These are phyloP conservation scores for Quadriops clusia DNA, from an alignment of 2,888 invertebrate species.

Conservation along the genomic window DNA sequence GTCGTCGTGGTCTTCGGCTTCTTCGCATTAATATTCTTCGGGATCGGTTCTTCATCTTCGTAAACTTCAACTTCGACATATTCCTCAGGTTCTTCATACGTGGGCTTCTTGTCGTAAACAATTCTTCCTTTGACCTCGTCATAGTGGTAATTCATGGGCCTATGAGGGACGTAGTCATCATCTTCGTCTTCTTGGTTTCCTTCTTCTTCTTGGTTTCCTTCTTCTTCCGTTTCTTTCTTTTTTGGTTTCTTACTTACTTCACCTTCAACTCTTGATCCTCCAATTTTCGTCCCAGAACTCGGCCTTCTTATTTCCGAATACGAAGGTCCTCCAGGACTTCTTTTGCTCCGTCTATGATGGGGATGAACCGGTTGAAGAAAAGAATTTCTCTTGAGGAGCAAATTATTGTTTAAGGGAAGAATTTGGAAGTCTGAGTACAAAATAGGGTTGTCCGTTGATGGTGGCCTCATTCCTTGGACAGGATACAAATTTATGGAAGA, in stretches of 20 bases:
- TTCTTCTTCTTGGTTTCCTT: slow-evolving; percentile 18
- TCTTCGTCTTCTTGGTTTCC: slow-evolving; percentile 22
- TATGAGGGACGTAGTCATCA: slow-evolving; percentile 33
- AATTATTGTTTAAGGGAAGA: not conserved
- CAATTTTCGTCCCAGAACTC: slow-evolving; percentile 18
- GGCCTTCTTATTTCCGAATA: slow-evolving; percentile 27
- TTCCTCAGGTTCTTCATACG: slow-evolving; percentile 19
- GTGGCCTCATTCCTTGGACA: slow-evolving; percentile 33
- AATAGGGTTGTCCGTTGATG: slow-evolving; percentile 23
- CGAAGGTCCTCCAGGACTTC: slow-evolving; percentile 21
- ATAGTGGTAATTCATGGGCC: slow-evolving; percentile 32
- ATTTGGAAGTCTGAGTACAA: slow-evolving; percentile 24
- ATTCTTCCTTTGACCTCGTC: slow-evolving; percentile 31
- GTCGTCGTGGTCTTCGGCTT: slow-evolving; percentile 9
- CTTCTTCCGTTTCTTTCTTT: slow-evolving; percentile 15
- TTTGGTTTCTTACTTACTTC: too few relatives aligned
- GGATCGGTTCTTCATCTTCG: slow-evolving; percentile 15
- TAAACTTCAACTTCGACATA: slow-evolving; percentile 22
- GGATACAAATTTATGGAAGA: slow-evolving; percentile 21
- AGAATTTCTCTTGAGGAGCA: too few relatives aligned
- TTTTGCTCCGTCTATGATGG: too few relatives aligned
- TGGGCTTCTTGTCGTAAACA: slow-evolving; percentile 26
- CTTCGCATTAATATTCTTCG: slow-evolving; percentile 19
- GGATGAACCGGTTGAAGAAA: too few relatives aligned
- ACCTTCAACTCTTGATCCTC: not conserved